Evolutionary conservation across 2,113 vertebrate species (phyloP).

Genomic region (Epinephelus lanceolatus): DNA sequence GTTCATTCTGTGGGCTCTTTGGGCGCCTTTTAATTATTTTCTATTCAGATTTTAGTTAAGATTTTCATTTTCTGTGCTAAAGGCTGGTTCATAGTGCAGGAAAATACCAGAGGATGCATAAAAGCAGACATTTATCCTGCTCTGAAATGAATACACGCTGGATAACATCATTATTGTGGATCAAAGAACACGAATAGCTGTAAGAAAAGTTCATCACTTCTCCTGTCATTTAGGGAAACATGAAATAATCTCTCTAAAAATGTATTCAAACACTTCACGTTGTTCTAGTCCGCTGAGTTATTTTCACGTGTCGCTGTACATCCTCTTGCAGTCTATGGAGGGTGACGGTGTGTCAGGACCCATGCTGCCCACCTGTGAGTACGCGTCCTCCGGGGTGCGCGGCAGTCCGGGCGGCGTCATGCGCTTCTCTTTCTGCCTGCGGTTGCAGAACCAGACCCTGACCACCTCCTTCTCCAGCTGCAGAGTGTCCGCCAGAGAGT

Average conservation of each 20-base stretch:
- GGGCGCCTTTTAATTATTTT: neutral
- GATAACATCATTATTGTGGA: conserved; percentile 16
- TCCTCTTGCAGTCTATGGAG: conserved; percentile 94
- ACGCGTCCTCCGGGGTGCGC: conserved; percentile 95
- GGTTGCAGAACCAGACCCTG: conserved; percentile 98
- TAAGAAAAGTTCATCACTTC: conserved; percentile 31
- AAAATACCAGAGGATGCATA: conserved; percentile 43
- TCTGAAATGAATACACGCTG: conserved; percentile 40
- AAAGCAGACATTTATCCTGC: conserved; percentile 25
- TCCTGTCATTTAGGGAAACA: conserved; percentile 13
- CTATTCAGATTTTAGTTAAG: neutral
- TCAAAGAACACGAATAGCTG: conserved; percentile 13
- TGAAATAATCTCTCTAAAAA: conserved; percentile 30
- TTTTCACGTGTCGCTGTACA: conserved; percentile 93
- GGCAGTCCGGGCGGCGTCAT: conserved; percentile 97
- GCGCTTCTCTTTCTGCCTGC: conserved; percentile 97
- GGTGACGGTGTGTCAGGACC: conserved; percentile 95
- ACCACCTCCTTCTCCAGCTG: conserved; percentile 96
- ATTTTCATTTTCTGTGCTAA: conserved; percentile 32
- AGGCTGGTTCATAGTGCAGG: conserved; percentile 52
- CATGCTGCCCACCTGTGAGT: conserved; percentile 96
- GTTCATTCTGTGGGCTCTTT: neutral
- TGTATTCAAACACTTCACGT: conserved; percentile 7
- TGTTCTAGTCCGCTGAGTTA: neutral
- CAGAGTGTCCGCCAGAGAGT: conserved; percentile 91